Conservation (phyloP, 2,888 invertebrate genomes). For the Sisyra terminalis region DNA sequence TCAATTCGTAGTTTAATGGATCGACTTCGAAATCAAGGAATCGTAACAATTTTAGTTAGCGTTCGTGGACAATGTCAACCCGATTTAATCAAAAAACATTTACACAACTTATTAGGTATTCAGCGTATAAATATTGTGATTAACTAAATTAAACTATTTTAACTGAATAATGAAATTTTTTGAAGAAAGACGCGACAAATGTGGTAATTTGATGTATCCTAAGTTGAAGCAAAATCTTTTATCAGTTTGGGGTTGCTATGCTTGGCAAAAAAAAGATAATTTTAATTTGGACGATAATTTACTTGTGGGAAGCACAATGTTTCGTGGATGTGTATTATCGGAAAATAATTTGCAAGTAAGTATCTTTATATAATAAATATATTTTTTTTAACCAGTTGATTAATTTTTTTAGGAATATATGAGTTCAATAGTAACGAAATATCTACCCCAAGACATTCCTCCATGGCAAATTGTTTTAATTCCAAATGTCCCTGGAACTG, state of each 20-base stretch:
- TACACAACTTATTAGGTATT: constrained; percentile 18
- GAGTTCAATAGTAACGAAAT: constrained; percentile 61
- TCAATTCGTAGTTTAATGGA: constrained; percentile 48
- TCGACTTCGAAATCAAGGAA: constrained; percentile 55
- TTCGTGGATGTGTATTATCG: constrained; percentile 49
- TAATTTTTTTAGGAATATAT: constrained; percentile 53
- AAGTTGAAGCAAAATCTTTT: constrained; percentile 48
- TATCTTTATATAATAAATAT: neutral
- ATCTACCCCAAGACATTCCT: constrained; percentile 50
- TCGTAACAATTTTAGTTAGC: constrained; percentile 49
- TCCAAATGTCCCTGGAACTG: constrained; percentile 31
- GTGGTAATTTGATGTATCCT: constrained; percentile 43
- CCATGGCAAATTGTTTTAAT: constrained; percentile 73
- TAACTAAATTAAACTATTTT: constrained; percentile 28
- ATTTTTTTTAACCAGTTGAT: neutral
- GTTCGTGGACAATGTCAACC: constrained; percentile 33
- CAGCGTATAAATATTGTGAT: constrained; percentile 17
- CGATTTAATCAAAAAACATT: constrained; percentile 22
- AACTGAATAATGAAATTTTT: constrained; percentile 15
- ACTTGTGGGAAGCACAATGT: constrained; percentile 40
- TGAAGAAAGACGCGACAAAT: constrained; percentile 35
- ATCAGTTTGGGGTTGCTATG: constrained; percentile 62
- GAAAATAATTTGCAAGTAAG: constrained; percentile 58
- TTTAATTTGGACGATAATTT: constrained; percentile 57
- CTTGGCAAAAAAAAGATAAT: constrained; percentile 43